phyloP scores from a whole-genome alignment of 1,140 invertebrate genomes.

The Zaprionus lachaisei region DNA sequence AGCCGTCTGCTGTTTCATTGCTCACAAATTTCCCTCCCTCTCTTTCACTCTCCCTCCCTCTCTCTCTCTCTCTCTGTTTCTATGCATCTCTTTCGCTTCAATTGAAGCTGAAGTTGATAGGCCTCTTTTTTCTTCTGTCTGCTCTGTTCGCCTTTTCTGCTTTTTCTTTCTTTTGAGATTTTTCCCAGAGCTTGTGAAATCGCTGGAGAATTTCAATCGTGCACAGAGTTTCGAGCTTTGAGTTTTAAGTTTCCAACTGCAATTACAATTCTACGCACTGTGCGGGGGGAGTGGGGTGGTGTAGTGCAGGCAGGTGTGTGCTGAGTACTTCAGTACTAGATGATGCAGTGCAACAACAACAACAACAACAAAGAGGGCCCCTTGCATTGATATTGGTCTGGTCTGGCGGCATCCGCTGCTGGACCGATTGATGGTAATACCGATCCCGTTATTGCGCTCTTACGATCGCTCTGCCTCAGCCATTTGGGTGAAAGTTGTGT shows the following conservation, averaged over 20 bases:
- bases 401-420: slow-evolving; percentile 30
- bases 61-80: slow-evolving; percentile 4
- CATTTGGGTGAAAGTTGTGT: slow-evolving; percentile 67
- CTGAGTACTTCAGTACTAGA: background rate
- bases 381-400: background rate
- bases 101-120: slow-evolving; percentile 62
- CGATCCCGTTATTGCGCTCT: slow-evolving; percentile 37
- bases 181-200: slow-evolving; percentile 64
- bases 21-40: slow-evolving; percentile 41
- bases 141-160: slow-evolving; percentile 27
- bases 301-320: slow-evolving; percentile 26
- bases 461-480: slow-evolving; percentile 7
- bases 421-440: slow-evolving; percentile 60
- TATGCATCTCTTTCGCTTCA: slow-evolving; percentile 44
- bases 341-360: slow-evolving; percentile 26
- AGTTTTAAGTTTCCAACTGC: slow-evolving; percentile 24
- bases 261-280: slow-evolving; percentile 43
- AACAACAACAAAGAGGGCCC: slow-evolving; percentile 12
- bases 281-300: background rate
- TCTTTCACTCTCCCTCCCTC: slow-evolving; percentile 1
- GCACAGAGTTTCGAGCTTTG: slow-evolving; percentile 20
- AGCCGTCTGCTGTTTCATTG: slow-evolving; percentile 58
- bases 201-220: slow-evolving; percentile 49
- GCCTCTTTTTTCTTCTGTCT: slow-evolving; percentile 45
- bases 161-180: slow-evolving; percentile 66